Percentiles rank a stretch among this genome's conserved stretches.
Conservation (phyloP, 2,888 invertebrate species). For the Scelioninae gen. 2 region DNA sequence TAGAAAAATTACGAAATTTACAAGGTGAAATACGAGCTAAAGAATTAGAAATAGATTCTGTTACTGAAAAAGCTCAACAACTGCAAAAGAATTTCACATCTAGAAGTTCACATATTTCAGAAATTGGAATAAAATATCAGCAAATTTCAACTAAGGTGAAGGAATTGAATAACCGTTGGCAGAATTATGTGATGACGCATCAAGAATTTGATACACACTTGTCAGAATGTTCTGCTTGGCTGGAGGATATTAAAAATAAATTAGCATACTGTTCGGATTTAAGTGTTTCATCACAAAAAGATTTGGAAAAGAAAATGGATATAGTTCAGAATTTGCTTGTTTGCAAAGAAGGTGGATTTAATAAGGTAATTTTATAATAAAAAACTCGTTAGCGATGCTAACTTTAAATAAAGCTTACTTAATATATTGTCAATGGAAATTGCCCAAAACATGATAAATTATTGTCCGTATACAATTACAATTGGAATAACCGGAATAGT, state of each 20-base stretch:
- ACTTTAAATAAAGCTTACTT: too few species aligned
- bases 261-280: constrained; percentile 91
- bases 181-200: constrained; percentile 91
- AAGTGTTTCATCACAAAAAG: constrained; percentile 88
- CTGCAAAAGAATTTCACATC: constrained; percentile 85
- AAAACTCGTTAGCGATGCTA: too few species aligned
- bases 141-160: constrained; percentile 93
- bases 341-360: constrained; percentile 95
- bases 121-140: constrained; percentile 94
- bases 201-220: constrained; percentile 90
- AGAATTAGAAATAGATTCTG: constrained; percentile 93
- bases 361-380: constrained; percentile 78
- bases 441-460: too few species aligned
- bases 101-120: constrained; percentile 89
- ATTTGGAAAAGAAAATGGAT: constrained; percentile 89
- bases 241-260: constrained; percentile 88
- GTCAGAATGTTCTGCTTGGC: constrained; percentile 88
- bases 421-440: too few species aligned
- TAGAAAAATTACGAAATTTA: constrained; percentile 85
- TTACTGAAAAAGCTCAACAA: constrained; percentile 93
- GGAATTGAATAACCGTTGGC: constrained; percentile 93
- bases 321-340: constrained; percentile 90
- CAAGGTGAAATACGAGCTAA: constrained; percentile 94
- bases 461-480: too few species aligned
- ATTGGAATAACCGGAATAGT: too few species aligned